Evolutionary conservation across 2,113 vertebrate genomes (phyloP).

Genomic region (Daphoenositta chrysoptera): DNA sequence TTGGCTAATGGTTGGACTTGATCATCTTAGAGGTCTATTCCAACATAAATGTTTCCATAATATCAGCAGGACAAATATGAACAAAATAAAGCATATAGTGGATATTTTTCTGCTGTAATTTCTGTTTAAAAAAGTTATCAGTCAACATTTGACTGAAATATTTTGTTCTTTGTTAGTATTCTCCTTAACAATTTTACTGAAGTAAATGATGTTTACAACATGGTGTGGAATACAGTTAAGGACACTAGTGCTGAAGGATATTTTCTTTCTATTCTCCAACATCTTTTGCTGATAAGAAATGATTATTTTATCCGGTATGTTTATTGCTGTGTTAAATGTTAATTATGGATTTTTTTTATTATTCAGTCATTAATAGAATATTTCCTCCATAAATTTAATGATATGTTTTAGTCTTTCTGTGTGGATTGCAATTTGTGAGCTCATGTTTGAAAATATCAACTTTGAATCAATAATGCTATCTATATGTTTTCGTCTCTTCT

Average conservation of each 20-base stretch:
- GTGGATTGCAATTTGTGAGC: neutral
- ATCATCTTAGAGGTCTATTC: neutral
- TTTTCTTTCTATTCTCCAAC: constrained; percentile 96
- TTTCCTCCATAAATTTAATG: neutral
- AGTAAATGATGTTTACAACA: constrained; percentile 88
- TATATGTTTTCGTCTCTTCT: neutral
- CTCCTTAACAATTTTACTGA: constrained; percentile 88
- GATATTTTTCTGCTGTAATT: neutral
- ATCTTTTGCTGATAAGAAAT: constrained; percentile 92
- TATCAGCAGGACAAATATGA: neutral
- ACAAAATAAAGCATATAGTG: neutral
- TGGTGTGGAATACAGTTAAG: constrained; percentile 87
- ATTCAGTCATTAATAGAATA: neutral
- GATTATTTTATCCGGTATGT: constrained; percentile 91
- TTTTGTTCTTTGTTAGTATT: neutral
- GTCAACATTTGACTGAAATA: neutral
- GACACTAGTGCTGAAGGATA: constrained; percentile 85
- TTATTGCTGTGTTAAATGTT: neutral
- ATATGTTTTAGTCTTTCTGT: neutral
- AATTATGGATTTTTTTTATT: neutral
- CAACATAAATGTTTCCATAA: neutral
- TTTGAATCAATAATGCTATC: neutral
- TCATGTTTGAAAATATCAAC: neutral
- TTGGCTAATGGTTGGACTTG: neutral
- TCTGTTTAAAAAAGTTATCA: neutral